These are phyloP conservation scores for Indri indri DNA, from an alignment of 2,113 vertebrate genomes.

Conservation along the genomic window DNA sequence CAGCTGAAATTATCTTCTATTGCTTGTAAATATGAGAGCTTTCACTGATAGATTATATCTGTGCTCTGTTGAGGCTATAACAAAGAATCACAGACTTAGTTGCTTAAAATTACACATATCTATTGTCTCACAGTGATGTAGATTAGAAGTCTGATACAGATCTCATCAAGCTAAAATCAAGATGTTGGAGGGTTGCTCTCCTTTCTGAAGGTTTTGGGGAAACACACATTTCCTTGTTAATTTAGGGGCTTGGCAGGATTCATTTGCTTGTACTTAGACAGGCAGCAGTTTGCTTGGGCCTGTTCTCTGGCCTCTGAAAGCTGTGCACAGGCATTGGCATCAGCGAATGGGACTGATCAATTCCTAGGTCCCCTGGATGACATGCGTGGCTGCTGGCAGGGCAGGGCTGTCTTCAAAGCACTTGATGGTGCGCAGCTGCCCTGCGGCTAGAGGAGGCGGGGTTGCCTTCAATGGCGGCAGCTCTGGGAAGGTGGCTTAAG, in stretches of 20 bases:
- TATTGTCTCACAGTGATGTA: not conserved
- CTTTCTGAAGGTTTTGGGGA: not conserved
- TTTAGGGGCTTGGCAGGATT: not conserved
- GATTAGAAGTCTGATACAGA: not conserved
- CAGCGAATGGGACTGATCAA: not conserved
- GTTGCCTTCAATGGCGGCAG: too few relatives aligned
- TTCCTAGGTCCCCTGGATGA: not conserved
- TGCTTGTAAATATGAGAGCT: not conserved
- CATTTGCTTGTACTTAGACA: not conserved
- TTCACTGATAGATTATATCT: not conserved
- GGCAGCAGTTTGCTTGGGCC: not conserved
- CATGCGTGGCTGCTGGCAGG: not conserved
- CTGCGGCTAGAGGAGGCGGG: too few relatives aligned
- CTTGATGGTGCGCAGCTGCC: not conserved
- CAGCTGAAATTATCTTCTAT: not conserved
- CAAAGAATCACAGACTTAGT: not conserved
- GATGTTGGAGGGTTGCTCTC: not conserved
- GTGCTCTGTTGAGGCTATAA: not conserved
- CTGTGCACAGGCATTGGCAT: not conserved
- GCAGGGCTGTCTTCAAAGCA: not conserved
- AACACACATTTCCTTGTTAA: not conserved
- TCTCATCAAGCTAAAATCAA: not conserved
- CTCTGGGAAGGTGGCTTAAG: too few relatives aligned
- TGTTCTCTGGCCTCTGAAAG: not conserved
- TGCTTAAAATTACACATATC: not conserved